Evolutionary conservation across 2,113 vertebrate species (phyloP).

Genomic region (Illadopsis cleaveri): DNA sequence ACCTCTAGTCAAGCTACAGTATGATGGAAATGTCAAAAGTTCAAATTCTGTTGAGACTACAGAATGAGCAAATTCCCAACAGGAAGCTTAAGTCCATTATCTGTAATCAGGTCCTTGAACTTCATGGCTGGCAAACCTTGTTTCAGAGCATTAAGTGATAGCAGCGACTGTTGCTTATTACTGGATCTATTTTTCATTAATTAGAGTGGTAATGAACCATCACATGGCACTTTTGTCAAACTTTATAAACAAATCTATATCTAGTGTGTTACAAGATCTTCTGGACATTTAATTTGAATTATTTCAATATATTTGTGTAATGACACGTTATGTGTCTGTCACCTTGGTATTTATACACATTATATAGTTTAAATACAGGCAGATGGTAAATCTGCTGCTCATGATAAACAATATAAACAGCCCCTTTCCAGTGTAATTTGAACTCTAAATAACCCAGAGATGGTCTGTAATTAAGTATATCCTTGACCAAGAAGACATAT

Average conservation of each 20-base stretch:
- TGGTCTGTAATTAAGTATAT: not conserved
- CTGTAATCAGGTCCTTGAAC: conserved; percentile 46
- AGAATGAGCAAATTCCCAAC: conserved; percentile 41
- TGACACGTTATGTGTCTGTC: not conserved
- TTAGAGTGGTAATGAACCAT: conserved; percentile 40
- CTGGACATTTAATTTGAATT: not conserved
- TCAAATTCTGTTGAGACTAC: conserved; percentile 33
- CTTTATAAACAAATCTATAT: conserved; percentile 22
- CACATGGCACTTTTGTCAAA: not conserved
- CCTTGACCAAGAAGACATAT: not conserved
- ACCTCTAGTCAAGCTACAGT: not conserved
- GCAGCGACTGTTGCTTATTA: not conserved
- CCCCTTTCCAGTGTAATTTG: not conserved
- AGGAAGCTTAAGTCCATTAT: conserved; percentile 53
- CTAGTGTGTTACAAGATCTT: not conserved
- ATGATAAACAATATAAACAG: conserved; percentile 18
- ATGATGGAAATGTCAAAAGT: conserved; percentile 40
- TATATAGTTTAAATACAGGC: not conserved
- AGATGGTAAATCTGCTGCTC: conserved; percentile 16
- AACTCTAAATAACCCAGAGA: conserved; percentile 13
- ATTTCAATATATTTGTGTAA: not conserved
- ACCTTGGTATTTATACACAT: conserved; percentile 6
- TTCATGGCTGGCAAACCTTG: not conserved
- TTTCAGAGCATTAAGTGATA: conserved; percentile 22
- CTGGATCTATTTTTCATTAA: conserved; percentile 50